A percentile compares a stretch with the other conserved stretches of the same genome.
Evolutionary conservation across 2,113 vertebrate species (phyloP).

Genomic region (Stegostoma tigrinum): DNA sequence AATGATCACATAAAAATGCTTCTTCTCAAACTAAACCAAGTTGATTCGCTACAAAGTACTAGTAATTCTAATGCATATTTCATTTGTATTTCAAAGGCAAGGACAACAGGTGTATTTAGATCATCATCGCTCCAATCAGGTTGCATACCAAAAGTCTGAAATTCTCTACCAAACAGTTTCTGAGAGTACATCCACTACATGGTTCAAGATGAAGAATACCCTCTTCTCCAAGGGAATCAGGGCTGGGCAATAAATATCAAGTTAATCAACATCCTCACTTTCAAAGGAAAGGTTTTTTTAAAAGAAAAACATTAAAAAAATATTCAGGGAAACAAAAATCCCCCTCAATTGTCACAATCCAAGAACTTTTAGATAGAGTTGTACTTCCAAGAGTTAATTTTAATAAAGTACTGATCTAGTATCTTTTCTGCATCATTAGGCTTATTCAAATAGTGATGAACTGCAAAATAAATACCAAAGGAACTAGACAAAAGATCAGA

Average conservation of each 20-base stretch:
- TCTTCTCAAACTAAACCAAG: not conserved
- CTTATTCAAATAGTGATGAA: not conserved
- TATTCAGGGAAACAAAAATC: not conserved
- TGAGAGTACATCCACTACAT: not conserved
- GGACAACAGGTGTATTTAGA: not conserved
- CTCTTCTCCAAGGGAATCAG: not conserved
- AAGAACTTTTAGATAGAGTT: not conserved
- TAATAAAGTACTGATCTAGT: not conserved
- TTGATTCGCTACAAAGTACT: not conserved
- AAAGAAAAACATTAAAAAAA: not conserved
- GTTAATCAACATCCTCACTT: not conserved
- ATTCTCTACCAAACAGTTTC: not conserved
- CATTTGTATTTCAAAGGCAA: not conserved
- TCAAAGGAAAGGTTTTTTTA: not conserved
- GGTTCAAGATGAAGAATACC: not conserved
- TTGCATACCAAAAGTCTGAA: not conserved
- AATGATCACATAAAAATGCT: not conserved
- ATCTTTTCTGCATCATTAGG: not conserved
- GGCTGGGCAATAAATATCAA: not conserved
- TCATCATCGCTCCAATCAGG: not conserved
- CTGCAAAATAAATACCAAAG: not conserved
- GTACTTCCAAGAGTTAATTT: not conserved
- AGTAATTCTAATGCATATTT: not conserved
- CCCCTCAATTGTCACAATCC: not conserved
- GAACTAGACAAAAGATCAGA: not conserved